Evolutionary conservation across 2,797 vertebrate genomes (phyloP).

Genomic region (Phaenicophaeus curvirostris): DNA sequence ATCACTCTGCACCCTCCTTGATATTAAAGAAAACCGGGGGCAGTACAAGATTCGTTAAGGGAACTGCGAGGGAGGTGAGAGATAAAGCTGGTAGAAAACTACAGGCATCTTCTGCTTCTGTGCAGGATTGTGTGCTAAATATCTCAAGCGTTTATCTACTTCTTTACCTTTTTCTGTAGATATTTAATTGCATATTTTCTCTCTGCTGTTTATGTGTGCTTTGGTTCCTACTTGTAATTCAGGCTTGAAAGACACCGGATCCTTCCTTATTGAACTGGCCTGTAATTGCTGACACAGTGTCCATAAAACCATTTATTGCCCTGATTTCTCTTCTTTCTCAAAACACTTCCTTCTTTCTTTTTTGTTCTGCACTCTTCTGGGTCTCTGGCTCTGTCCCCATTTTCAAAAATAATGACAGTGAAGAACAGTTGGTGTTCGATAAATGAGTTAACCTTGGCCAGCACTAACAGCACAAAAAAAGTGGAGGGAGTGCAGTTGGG

Average conservation of each 20-base stretch:
- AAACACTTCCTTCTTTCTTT: neutral
- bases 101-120: neutral
- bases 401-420: neutral
- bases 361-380: neutral
- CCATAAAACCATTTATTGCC: neutral
- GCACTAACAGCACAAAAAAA: neutral
- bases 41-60: neutral
- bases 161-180: neutral
- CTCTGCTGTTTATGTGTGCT: neutral
- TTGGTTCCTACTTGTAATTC: slow-evolving; percentile 5
- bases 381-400: neutral
- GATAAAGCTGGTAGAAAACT: neutral
- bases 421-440: neutral
- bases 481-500: neutral
- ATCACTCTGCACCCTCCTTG: slow-evolving; percentile 15
- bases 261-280: neutral
- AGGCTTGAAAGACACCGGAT: slow-evolving; percentile 20
- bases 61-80: slow-evolving; percentile 28
- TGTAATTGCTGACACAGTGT: neutral
- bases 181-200: slow-evolving; percentile 5
- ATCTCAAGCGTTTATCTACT: neutral
- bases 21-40: slow-evolving; percentile 17
- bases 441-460: neutral
- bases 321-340: neutral
- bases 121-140: neutral